Conservation (phyloP, 2,888 invertebrate species). For the Scaptomyza flava region DNA sequence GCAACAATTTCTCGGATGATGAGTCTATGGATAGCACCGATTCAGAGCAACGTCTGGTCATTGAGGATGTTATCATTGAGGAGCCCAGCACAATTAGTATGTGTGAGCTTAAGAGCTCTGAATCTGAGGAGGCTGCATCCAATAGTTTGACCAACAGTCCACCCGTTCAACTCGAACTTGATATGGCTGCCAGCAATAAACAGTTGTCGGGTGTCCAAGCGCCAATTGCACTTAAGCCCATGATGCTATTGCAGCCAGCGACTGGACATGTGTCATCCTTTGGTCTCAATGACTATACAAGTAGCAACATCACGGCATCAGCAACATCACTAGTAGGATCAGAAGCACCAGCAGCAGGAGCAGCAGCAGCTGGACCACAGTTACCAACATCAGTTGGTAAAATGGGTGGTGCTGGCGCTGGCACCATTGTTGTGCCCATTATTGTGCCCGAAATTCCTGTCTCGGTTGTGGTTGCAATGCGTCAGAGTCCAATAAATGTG, state of each 20-base stretch:
- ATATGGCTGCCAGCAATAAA: constrained; percentile 26
- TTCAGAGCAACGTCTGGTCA: constrained; percentile 87
- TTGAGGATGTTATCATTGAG: constrained; percentile 85
- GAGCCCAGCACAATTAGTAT: constrained; percentile 52
- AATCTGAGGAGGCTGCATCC: constrained; percentile 38
- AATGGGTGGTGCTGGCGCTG: neutral
- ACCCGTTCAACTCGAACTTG: constrained; percentile 62
- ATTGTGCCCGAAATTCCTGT: constrained; percentile 79
- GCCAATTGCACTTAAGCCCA: constrained; percentile 69
- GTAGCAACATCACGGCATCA: constrained; percentile 5
- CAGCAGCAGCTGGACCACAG: neutral
- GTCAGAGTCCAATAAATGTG: constrained; percentile 46
- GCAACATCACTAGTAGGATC: neutral
- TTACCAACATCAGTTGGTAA: neutral
- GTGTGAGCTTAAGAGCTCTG: constrained; percentile 72
- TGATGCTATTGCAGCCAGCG: constrained; percentile 30
- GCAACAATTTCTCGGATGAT: constrained; percentile 85
- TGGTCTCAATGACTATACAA: constrained; percentile 14
- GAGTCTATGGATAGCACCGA: constrained; percentile 88
- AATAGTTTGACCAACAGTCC: constrained; percentile 39
- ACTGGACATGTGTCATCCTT: constrained; percentile 12
- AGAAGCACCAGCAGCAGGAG: neutral
- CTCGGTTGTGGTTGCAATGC: constrained; percentile 73
- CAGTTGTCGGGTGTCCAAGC: constrained; percentile 56
- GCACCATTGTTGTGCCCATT: constrained; percentile 68